Percentiles rank a stretch among this genome's conserved stretches.
Conservation (phyloP, 2,888 invertebrate species). For the Ophion obscuratus region DNA sequence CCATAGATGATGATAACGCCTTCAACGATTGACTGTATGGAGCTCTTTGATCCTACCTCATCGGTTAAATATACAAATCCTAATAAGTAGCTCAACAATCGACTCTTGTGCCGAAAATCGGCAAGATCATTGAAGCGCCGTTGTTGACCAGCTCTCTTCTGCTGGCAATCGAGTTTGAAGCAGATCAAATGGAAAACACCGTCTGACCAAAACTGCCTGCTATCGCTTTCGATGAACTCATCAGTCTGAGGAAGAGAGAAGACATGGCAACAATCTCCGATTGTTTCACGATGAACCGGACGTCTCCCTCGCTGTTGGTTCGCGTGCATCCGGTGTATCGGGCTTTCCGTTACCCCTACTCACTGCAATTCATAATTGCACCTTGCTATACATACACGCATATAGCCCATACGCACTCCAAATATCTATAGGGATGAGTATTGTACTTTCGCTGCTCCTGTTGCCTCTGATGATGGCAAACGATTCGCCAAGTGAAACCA, state of each 20-base stretch:
- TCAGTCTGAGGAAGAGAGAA: slow-evolving; percentile 18
- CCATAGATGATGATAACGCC: too few species aligned
- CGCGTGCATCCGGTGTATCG: slow-evolving; percentile 82
- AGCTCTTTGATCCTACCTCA: too few species aligned
- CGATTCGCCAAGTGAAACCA: slow-evolving; percentile 80
- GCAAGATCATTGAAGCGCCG: too few species aligned
- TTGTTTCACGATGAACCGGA: slow-evolving; percentile 68
- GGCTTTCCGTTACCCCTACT: slow-evolving; percentile 18
- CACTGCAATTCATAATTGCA: slow-evolving; percentile 26
- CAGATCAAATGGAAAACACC: not conserved
- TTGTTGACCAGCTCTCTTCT: too few species aligned
- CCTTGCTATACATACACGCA: not conserved
- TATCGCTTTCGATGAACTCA: slow-evolving; percentile 47
- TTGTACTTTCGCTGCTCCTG: slow-evolving; percentile 80
- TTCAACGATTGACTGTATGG: too few species aligned
- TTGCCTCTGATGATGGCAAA: slow-evolving; percentile 68
- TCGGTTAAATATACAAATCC: too few species aligned
- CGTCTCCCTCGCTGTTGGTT: slow-evolving; percentile 66
- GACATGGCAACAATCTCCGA: slow-evolving; percentile 44
- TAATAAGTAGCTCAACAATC: too few species aligned
- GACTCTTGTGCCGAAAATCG: too few species aligned
- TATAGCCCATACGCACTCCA: slow-evolving; percentile 28
- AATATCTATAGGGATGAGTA: slow-evolving; percentile 48
- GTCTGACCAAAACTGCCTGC: not conserved
- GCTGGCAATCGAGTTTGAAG: not conserved